Conservation (phyloP, 1,140 invertebrate genomes). For the Coptotermes formosanus region DNA sequence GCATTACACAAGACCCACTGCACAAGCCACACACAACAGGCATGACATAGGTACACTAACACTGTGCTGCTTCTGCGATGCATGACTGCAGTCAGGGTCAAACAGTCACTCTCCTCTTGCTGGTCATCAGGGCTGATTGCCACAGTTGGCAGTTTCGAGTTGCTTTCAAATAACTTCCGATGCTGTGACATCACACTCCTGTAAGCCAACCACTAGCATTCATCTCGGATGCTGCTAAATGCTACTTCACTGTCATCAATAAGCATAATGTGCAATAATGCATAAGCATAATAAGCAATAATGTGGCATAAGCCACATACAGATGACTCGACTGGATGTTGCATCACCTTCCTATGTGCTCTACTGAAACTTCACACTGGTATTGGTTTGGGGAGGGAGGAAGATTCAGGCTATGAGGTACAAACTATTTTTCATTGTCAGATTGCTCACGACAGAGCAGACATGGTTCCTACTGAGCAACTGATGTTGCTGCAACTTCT, state of each 20-base stretch:
- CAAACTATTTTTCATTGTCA: too few relatives aligned
- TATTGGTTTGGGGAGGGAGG: too few relatives aligned
- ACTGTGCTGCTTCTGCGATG: constrained; percentile 38
- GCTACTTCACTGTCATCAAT: neutral
- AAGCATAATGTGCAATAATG: neutral
- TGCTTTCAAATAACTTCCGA: constrained; percentile 38
- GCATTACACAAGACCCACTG: neutral
- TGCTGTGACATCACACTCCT: constrained; percentile 32
- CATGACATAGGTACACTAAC: constrained; percentile 30
- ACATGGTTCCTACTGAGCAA: too few relatives aligned
- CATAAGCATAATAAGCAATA: too few relatives aligned
- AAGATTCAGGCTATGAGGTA: too few relatives aligned
- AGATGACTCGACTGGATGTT: too few relatives aligned
- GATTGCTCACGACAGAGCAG: too few relatives aligned
- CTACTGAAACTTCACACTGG: too few relatives aligned
- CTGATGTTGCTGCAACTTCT: too few relatives aligned
- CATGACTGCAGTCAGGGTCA: constrained; percentile 30
- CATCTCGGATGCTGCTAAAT: neutral
- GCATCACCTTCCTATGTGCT: too few relatives aligned
- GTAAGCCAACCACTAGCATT: constrained; percentile 18
- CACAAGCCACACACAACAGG: neutral
- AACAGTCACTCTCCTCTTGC: constrained; percentile 30
- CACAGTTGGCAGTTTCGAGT: constrained; percentile 38
- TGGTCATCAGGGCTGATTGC: constrained; percentile 37
- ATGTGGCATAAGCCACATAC: too few relatives aligned